These are phyloP conservation scores for Tragulus kanchil DNA, from an alignment of 2,113 vertebrate genomes.

Conservation along the genomic window DNA sequence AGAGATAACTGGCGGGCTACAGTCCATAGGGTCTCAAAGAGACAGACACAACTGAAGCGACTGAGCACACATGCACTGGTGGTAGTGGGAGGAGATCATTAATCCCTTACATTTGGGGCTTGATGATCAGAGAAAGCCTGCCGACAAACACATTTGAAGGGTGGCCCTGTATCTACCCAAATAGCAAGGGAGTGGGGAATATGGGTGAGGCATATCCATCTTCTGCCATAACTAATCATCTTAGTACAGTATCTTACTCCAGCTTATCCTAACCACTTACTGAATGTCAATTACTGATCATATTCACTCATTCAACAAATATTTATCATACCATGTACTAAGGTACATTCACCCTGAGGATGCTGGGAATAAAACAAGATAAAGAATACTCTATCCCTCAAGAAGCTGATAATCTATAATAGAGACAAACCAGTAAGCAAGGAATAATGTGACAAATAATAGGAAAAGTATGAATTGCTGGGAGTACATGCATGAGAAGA, in stretches of 20 bases:
- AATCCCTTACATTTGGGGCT: not conserved
- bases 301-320: slow-evolving; percentile 20
- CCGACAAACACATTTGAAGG: not conserved
- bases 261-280: not conserved
- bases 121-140: not conserved
- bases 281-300: not conserved
- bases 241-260: not conserved
- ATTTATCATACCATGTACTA: not conserved
- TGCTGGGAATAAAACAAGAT: not conserved
- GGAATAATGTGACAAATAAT: not conserved
- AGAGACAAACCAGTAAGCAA: not conserved
- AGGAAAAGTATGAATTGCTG: not conserved
- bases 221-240: not conserved
- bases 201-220: not conserved
- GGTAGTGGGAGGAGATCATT: not conserved
- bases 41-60: not conserved
- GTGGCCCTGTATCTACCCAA: not conserved
- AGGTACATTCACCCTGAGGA: not conserved
- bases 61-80: not conserved
- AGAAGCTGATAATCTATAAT: not conserved
- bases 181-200: not conserved
- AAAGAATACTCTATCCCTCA: not conserved
- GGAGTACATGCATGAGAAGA: not conserved
- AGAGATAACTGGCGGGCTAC: not conserved
- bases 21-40: not conserved